Base-by-base conservation (phyloP, 2,888 invertebrate species). In the Brenthis hecate region DNA sequence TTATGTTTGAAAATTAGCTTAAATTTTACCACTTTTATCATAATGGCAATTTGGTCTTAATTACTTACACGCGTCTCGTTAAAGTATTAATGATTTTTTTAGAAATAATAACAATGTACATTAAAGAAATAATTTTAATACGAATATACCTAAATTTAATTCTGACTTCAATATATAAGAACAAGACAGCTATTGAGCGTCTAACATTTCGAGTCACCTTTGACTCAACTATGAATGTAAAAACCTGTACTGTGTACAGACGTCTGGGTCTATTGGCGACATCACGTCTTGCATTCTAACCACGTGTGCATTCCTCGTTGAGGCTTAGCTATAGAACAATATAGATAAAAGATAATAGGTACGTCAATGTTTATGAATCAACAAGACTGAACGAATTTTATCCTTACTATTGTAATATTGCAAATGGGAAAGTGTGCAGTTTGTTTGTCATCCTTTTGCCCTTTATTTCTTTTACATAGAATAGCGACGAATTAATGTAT, bases 201-300 rank as follows among this genome's bases (percentile, higher is more conserved):
- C 43, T 54, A 54, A 36, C 53, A 62, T 53, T 53, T 62, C 50
- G 36, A 6, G 8, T 62, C 62, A 62, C 36, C 62, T 62, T 54
- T 62, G 53, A 43, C 36, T 11, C 2, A 19, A 54, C 62, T 53
- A 54, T 43, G 53, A 50, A 60, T 6, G 48, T 60, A n/a, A 23
- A 23, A 66, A 55, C 73, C 73, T 71, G 54, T 62, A 54, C 53
- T 43, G 53, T 6, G 19, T 19, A 53, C 53, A 62, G 13, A 36
- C 53, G 62, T 62, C 62, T 51, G 62, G 19, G 19, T 53, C 53
- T n/a, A 14, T 54, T 54, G 62, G 62, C 43, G 53, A 62, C 62
- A 43, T 36, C 54, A 14, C n/a, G 62, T 62, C 62, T 62, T 62
- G 54, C 51, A 62, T 62, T 61, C 50, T 61, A 61, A 61, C 51